phyloP scores from a whole-genome alignment of 2,797 vertebrate species.

The Nyctibius grandis region DNA sequence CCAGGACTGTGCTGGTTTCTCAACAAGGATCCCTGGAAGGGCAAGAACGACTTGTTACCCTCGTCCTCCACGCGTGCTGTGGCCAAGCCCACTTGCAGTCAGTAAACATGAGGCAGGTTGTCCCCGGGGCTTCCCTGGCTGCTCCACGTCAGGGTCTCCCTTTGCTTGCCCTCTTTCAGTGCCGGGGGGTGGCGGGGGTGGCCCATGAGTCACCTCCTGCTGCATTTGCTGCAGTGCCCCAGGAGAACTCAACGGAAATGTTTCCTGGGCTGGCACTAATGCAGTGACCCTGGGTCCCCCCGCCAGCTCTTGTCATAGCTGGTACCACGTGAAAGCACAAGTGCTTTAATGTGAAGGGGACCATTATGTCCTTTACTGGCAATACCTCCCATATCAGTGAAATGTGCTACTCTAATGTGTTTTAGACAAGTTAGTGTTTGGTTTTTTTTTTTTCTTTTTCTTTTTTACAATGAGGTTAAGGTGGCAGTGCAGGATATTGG shows the following conservation, averaged over 20 bases:
- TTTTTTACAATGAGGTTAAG: not conserved
- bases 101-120: accelerated
- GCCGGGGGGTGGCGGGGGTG: not conserved
- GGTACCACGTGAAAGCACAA: not conserved
- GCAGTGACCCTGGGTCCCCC: accelerated
- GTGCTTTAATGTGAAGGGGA: not conserved
- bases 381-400: not conserved
- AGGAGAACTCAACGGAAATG: not conserved
- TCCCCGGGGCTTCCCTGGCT: not conserved
- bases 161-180: not conserved
- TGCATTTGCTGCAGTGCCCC: not conserved
- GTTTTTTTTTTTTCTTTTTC: not conserved
- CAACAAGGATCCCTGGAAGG: not conserved
- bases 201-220: not conserved
- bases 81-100: accelerated
- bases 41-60: not conserved
- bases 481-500: not conserved
- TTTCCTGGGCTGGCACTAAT: not conserved
- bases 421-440: not conserved
- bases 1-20: not conserved
- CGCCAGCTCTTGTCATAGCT: accelerated
- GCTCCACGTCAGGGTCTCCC: not conserved
- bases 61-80: accelerated
- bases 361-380: not conserved
- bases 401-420: not conserved